A percentile compares a stretch with the other conserved stretches of the same genome.
phyloP scores from a whole-genome alignment of 2,797 vertebrate genomes.

The Falco biarmicus region DNA sequence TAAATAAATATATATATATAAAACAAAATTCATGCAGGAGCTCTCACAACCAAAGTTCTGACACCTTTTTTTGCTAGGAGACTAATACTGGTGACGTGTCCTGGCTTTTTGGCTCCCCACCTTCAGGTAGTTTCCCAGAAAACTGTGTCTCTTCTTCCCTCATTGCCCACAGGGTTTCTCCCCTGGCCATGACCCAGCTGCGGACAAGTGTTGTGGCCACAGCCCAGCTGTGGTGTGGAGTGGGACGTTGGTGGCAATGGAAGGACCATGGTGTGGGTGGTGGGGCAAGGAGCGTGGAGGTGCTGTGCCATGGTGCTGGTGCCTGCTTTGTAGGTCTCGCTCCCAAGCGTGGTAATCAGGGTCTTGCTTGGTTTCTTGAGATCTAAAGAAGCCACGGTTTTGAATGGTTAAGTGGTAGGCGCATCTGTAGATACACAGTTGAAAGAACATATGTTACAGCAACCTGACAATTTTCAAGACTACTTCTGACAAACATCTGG shows the following conservation, averaged over 20 bases:
- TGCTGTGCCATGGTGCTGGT: neutral
- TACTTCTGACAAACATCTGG: neutral
- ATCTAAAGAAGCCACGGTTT: neutral
- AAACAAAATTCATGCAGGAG: neutral
- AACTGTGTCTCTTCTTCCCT: neutral
- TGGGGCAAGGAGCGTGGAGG: too few species aligned
- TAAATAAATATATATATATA: neutral
- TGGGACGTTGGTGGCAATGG: neutral
- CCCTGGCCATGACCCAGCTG: neutral
- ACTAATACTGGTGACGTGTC: too few species aligned
- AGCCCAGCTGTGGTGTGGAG: accelerated
- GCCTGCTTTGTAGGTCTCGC: neutral
- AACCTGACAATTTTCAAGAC: neutral
- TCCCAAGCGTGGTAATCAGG: accelerated
- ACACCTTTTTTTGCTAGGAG: neutral
- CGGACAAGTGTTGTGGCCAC: accelerated
- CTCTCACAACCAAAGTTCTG: neutral
- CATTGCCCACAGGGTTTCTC: accelerated
- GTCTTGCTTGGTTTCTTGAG: neutral
- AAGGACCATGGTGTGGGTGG: neutral
- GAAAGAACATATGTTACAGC: neutral
- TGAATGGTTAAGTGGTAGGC: neutral
- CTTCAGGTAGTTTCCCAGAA: neutral
- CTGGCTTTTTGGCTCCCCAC: neutral
- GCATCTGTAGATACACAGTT: neutral